Evolutionary conservation across 92 coral and sea anemone species (phyloP).

Genomic region (Bergia sp.): DNA sequence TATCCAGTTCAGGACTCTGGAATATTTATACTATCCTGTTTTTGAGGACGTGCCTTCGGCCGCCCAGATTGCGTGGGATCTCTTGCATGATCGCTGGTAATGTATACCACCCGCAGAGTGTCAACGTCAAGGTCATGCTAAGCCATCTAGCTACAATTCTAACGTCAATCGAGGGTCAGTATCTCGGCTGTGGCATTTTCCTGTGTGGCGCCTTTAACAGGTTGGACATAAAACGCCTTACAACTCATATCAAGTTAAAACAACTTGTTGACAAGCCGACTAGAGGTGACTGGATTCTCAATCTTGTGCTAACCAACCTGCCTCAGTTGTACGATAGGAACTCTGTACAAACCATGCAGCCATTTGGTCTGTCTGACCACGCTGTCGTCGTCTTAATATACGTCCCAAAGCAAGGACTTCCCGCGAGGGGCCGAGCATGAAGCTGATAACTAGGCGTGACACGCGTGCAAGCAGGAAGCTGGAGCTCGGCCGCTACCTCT

Average conservation of each 20-base stretch:
- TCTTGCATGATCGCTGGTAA: conserved; percentile 44
- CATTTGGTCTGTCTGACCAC: conserved; percentile 58
- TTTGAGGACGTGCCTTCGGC: conserved; percentile 16
- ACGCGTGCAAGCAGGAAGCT: conserved; percentile 9
- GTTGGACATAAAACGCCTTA: conserved; percentile 48
- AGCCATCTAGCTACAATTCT: conserved; percentile 41
- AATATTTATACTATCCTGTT: not conserved
- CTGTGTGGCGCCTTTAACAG: conserved; percentile 67
- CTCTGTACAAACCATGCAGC: conserved; percentile 41
- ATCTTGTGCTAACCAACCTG: conserved; percentile 57
- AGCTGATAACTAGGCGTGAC: not conserved
- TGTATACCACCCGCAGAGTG: conserved; percentile 40
- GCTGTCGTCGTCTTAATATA: not conserved
- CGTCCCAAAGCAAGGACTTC: not conserved
- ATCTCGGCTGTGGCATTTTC: conserved; percentile 61
- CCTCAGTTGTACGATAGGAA: conserved; percentile 21
- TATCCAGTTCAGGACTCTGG: not conserved
- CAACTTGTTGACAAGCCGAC: conserved; percentile 61
- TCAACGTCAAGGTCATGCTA: conserved; percentile 36
- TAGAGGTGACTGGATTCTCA: conserved; percentile 59
- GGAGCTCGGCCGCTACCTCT: not conserved
- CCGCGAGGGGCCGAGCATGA: not conserved
- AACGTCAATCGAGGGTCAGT: conserved; percentile 54
- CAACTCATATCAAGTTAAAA: conserved; percentile 56
- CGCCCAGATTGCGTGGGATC: conserved; percentile 43